Base-by-base conservation (phyloP, 2,797 vertebrate species). In the Echiichthys vipera region DNA sequence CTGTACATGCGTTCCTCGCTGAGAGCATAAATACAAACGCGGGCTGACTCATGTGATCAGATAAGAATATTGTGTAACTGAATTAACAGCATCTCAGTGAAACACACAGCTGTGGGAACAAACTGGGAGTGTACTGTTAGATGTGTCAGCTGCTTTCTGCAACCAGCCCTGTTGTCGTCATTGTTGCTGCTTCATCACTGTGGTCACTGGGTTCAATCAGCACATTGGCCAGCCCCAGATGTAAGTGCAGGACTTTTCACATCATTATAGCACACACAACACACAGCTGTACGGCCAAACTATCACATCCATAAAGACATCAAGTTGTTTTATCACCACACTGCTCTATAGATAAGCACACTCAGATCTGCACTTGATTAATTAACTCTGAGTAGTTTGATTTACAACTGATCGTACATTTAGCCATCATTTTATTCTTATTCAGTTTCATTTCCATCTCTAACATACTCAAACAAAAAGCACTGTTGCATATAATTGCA, bases 161-260 rank as follows among this genome's bases (percentile, higher is more conserved):
- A 47, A 64, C 43, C 61, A 54, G 58, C 49, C n/a, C 71, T 11
- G 70, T 32, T 42, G 47, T 55, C 61, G n/a, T n/a, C n/a, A n/a
- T n/a, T n/a, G n/a, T 39, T 66, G 76, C 71, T 56, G 69, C 71
- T 78, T 67, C 73, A 70, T 83, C 74, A 0, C 57, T 51, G 76
- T 66, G 86, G 65, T 77, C 72, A 55, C 53, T 0, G 84, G 61
- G 75, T 87, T 89, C 81, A 76, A 3, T 24, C 20, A 5, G 62
- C 57, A 47, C 37, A 13, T 30, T 12, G 54, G 75, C 75, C 72
- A 67, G 46, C 24, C 59, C 66, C 62, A 53, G 45, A 75, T 62
- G 29, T 13, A 56, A 77, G 72, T 1, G 10, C 11, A 9, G 50
- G 45, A 4, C 27, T 69, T 36, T 79, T 25, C 49, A 68, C 29